Evolutionary conservation across 1,140 invertebrate genomes (phyloP), one percentile per base, ranked within the genome.

Genomic region (Propsilocerus akamusi): DNA sequence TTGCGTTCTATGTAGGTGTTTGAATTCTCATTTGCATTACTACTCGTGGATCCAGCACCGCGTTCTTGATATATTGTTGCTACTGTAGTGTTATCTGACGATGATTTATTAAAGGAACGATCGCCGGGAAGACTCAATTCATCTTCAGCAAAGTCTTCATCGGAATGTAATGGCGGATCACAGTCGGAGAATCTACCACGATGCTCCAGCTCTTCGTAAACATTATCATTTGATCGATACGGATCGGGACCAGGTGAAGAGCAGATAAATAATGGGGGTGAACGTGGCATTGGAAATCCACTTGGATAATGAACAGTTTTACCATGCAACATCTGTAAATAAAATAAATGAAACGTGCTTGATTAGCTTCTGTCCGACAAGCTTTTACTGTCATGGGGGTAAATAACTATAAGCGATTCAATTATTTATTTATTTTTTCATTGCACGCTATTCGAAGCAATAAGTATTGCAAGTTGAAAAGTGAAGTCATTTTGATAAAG

Each of bases 71-170:
- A 67, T 54, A 63, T 62, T 54, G 59, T 71, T 46, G 52, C 58
- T 48, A 59, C 62, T 46, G 62, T 69, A 56, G 62, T 69, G 61
- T 58, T 68, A 47, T 55, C 63, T 49, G 64, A 65, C 52, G 66
- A 62, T 37, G 46, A 37, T 54, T 63, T 65, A 25, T 60, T 61
- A 52, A 67, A 62, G 26, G 68, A 70, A 63, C 59, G 58, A 53
- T 71, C 66, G 59, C 75, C 69, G 52, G 72, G 64, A 61, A 77
- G 65, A 58, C 64, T 77, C 17, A 80, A 61, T 57, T 80, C 78
- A 55, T 81, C 78, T 60, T 80, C 78, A 51, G 77, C 77, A 53
- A 78, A 78, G 52, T 80, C 78, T 53, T 81, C 77, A 57, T 79
- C 77, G 59, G 75, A 78, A 49, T 66, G 70, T 2, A 71, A 60